Evolutionary conservation across 2,797 vertebrate genomes (phyloP), one percentile per base, ranked within the genome.

Genomic region (Sitta carolinensis): DNA sequence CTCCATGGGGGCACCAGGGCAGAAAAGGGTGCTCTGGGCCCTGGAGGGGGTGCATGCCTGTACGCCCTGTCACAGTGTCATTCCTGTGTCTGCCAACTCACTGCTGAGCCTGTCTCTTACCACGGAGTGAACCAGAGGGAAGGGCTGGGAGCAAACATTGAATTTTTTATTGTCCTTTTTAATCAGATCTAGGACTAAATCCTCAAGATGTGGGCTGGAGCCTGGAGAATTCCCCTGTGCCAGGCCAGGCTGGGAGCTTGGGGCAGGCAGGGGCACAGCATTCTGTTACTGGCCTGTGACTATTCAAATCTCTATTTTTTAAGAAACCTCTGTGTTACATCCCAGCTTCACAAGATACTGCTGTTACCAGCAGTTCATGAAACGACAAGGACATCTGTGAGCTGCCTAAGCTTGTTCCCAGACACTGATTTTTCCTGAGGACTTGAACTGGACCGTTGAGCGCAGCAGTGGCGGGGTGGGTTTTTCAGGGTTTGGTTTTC

Each of bases 61-160:
- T 6, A 4, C 1, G 1, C 52, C 2, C 1, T 2, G 38, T 1
- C 0, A 2, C 15, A 27, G 6, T 7, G 20, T 12, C 13, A 11
- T 34, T 50, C n/a, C 43, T 6, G 5, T 3, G 23, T 9, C 5
- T 62, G 57, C 64, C 58, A 30, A 5, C 27, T 58, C 55, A 8
- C 20, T 23, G 54, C 43, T 6, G 47, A 58, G 20, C 30, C 51
- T 18, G 5, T 34, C 55, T 23, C 26, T 27, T 8, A 40, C 1
- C 10, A 51, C 6, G 2, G 13, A 13, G 16, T 4, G 23, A 70
- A 11, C 20, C 4, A 5, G 17, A 5, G 16, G 36, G 43, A 67
- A 62, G 58, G 16, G 34, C 17, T 34, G 29, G 63, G 29, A 43
- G 20, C 7, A 64, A 93, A 52, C 4, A 0, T 0, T 2, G 25